phyloP scores from a whole-genome alignment of 1,140 invertebrate species.

The Aphelinus atriplicis region DNA sequence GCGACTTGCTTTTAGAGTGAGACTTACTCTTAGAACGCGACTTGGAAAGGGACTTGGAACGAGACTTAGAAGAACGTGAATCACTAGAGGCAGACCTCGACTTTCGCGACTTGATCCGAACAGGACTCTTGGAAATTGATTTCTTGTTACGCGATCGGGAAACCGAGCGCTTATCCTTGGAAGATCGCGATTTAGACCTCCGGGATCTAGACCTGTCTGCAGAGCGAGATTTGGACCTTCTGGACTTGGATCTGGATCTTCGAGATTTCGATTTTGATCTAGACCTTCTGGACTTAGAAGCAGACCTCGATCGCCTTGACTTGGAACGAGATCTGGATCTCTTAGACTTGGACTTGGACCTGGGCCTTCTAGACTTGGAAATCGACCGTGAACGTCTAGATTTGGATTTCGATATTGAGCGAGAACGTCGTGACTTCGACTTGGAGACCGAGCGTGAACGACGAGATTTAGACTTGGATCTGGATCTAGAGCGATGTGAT shows the following conservation, averaged over 20 bases:
- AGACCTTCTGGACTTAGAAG: constrained; percentile 56
- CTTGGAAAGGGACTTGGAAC: constrained; percentile 54
- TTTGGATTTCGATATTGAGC: constrained; percentile 60
- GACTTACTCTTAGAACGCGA: constrained; percentile 48
- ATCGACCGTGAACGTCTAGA: constrained; percentile 52
- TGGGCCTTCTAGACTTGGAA: constrained; percentile 49
- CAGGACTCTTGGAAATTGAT: constrained; percentile 58
- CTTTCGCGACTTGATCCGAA: constrained; percentile 59
- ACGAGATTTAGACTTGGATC: constrained; percentile 50
- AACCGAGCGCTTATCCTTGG: constrained; percentile 52
- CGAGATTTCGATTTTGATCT: constrained; percentile 60
- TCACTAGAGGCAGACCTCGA: constrained; percentile 59
- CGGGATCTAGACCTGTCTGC: constrained; percentile 48
- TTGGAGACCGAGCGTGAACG: constrained; percentile 44
- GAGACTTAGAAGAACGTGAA: constrained; percentile 58
- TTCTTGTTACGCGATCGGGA: constrained; percentile 57
- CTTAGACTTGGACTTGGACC: constrained; percentile 50
- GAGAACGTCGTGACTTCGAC: constrained; percentile 48
- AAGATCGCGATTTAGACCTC: constrained; percentile 51
- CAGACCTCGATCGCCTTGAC: constrained; percentile 48
- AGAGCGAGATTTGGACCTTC: constrained; percentile 51
- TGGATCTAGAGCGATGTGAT: constrained; percentile 39
- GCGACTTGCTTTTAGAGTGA: constrained; percentile 44
- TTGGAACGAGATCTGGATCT: constrained; percentile 54
- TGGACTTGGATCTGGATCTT: constrained; percentile 58